phyloP scores from a whole-genome alignment of 2,888 invertebrate species.

The Minunthozetes semirufus region DNA sequence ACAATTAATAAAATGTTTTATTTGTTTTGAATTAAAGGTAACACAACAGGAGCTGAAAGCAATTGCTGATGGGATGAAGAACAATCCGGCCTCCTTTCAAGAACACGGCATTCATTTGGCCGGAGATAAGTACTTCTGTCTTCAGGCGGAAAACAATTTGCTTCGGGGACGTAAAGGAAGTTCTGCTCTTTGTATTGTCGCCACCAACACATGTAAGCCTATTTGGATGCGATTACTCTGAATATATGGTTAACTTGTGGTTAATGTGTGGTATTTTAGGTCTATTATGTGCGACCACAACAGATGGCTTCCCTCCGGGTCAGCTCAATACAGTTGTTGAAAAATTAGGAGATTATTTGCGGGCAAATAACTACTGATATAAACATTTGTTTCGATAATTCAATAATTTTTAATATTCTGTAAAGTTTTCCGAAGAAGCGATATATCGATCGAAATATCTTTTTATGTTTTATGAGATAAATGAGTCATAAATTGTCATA shows the following conservation, averaged over 20 bases:
- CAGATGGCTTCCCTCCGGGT: constrained; percentile 44
- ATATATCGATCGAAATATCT: neutral
- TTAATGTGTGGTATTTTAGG: constrained; percentile 33
- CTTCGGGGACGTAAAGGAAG: constrained; percentile 44
- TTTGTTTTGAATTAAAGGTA: constrained; percentile 33
- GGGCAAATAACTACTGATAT: constrained; percentile 42
- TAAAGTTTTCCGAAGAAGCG: neutral
- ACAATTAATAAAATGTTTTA: neutral
- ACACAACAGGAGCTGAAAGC: constrained; percentile 43
- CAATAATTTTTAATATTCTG: neutral
- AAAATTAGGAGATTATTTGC: constrained; percentile 44
- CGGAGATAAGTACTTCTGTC: constrained; percentile 44
- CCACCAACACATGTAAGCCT: constrained; percentile 44
- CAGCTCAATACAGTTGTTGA: constrained; percentile 44
- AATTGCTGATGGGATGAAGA: constrained; percentile 43
- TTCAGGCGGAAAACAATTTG: constrained; percentile 42
- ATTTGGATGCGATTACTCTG: neutral
- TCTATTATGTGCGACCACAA: constrained; percentile 43
- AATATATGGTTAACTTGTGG: neutral
- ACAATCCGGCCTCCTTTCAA: constrained; percentile 42
- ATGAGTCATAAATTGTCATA: neutral
- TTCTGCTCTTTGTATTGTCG: constrained; percentile 43
- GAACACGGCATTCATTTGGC: constrained; percentile 43
- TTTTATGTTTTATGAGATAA: constrained; percentile 1
- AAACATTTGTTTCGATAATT: neutral